Base-by-base conservation (phyloP, 2,113 vertebrate species). In the Todiramphus chloris region DNA sequence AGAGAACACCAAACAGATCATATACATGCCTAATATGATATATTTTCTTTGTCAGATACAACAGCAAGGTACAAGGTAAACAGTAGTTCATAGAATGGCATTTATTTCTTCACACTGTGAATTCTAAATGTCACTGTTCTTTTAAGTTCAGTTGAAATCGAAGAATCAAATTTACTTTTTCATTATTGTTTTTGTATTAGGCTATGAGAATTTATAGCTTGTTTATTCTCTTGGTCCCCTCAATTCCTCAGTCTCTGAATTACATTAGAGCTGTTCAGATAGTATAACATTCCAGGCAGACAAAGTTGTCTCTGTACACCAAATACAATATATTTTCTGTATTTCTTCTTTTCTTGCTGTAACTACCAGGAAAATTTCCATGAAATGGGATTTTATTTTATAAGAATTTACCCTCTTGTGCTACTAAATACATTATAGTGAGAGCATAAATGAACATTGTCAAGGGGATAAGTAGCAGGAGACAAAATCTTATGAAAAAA, bases 351-450 rank as follows among this genome's bases (percentile, higher is more conserved):
- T 72, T 83, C 62, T 79, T 82, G 25, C n/a, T 85, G 62, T 84
- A 90, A 92, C 94, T 91, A 79, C 33, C 39, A 73, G 55, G 53
- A 87, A 89, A 91, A 93, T 89, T 76, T 89, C 90, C 69, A 66
- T 92, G 66, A 96, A 95, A 95, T 90, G 25, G 66, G 86, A 89
- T 96, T 96, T 93, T 82, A 75, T 92, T 95, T 91, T 67, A 19
- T 62, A 84, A 69, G 53, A 78, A 55, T 93, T 91, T 89, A 72
- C 70, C 20, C 77, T 56, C 39, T 92, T 89, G 11, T 82, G 62
- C 62, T 91, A 35, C 28, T 91, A 48, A 92, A 84, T 81, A 73
- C 37, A 66, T 94, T 93, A 62, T 11, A 27, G 18, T 60, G 56
- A 75, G 35, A 90, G 19, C 79, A 82, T 31, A 87, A 63, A 92